Percentiles rank a stretch among this genome's conserved stretches.
phyloP scores from a whole-genome alignment of 2,888 invertebrate species.

The Netelia melanura region DNA sequence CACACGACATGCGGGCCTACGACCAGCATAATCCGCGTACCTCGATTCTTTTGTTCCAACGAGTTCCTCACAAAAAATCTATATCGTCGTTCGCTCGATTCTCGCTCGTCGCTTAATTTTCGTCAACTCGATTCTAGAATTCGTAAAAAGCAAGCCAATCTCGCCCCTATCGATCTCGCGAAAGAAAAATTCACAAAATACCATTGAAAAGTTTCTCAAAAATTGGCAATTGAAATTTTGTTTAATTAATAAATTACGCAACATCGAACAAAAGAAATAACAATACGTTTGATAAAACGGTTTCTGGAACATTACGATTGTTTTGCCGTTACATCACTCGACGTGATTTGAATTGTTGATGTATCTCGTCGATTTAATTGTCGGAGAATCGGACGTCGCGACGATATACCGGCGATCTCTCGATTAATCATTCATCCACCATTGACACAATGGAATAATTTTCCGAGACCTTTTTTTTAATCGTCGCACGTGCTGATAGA shows the following conservation, averaged over 20 bases:
- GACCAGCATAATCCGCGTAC: slow-evolving; percentile 61
- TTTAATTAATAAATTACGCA: too few species aligned
- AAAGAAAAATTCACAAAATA: too few species aligned
- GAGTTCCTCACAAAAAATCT: slow-evolving; percentile 27
- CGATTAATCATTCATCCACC: neutral
- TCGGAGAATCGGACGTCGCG: neutral
- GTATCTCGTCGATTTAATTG: neutral
- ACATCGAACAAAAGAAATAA: too few species aligned
- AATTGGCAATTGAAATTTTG: too few species aligned
- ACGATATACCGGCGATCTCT: neutral
- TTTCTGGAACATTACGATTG: neutral
- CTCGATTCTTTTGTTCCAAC: slow-evolving; percentile 62
- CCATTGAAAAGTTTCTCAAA: too few species aligned
- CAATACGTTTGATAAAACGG: too few species aligned
- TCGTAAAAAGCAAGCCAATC: neutral
- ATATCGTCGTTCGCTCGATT: neutral
- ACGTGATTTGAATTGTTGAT: neutral
- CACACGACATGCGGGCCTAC: slow-evolving; percentile 61
- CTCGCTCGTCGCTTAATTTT: neutral
- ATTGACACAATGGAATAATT: neutral
- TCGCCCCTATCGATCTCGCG: too few species aligned
- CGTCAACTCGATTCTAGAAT: neutral
- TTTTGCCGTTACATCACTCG: neutral
- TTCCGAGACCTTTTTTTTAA: neutral
- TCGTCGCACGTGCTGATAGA: too few species aligned